A percentile compares a stretch with the other conserved stretches of the same genome.
Evolutionary conservation across 1,140 invertebrate species (phyloP).

Genomic region (Oreohelix idahoensis): DNA sequence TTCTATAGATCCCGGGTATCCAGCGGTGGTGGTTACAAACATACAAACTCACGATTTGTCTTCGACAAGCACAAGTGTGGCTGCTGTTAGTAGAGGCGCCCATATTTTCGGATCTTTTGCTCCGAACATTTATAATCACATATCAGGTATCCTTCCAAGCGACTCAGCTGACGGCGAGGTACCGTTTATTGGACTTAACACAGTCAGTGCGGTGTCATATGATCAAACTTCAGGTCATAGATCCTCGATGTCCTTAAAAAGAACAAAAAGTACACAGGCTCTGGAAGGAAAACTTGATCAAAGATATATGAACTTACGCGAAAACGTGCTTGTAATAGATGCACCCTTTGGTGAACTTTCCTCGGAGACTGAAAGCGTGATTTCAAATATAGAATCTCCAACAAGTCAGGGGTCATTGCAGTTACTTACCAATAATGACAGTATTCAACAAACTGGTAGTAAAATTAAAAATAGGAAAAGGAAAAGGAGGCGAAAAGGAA

Average conservation of each 20-base stretch:
- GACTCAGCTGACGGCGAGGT: background rate
- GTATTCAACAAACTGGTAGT: background rate
- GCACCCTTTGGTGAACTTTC: background rate
- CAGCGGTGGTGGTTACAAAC: background rate
- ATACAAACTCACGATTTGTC: too few relatives aligned
- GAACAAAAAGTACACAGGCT: too few relatives aligned
- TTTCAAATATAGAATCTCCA: background rate
- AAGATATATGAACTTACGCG: background rate
- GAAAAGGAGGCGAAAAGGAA: background rate
- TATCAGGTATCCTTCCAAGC: background rate
- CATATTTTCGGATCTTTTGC: too few relatives aligned
- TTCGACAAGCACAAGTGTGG: too few relatives aligned
- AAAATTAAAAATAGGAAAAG: background rate
- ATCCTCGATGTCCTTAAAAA: background rate
- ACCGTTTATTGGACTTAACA: background rate
- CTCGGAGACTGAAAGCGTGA: background rate
- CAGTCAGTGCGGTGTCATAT: background rate
- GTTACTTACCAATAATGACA: background rate
- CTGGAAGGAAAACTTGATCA: background rate
- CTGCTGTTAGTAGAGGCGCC: too few relatives aligned
- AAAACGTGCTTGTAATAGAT: background rate
- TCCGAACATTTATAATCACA: background rate
- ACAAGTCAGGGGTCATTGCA: background rate
- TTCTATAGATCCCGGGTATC: background rate
- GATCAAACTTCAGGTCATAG: background rate